phyloP scores from a whole-genome alignment of 2,888 invertebrate genomes.

The Odontomyia ornata region DNA sequence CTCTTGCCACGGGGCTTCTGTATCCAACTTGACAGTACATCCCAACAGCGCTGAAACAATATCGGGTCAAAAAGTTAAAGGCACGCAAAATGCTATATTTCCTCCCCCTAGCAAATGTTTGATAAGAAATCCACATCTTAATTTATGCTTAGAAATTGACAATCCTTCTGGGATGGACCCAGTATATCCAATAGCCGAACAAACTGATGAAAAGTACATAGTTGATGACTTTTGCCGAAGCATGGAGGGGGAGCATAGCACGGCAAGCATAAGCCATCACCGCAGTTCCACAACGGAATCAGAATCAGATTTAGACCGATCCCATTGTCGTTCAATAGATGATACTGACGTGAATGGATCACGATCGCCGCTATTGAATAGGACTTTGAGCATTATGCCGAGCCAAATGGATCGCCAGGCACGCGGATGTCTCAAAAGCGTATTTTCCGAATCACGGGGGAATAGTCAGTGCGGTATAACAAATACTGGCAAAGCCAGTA shows the following conservation, averaged over 20 bases:
- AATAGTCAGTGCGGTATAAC: too few relatives aligned
- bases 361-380: constrained; percentile 73
- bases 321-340: constrained; percentile 65
- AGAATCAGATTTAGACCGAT: constrained; percentile 54
- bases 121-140: constrained; percentile 75
- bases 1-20: constrained; percentile 74
- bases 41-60: constrained; percentile 85
- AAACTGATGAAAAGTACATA: constrained; percentile 75
- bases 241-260: constrained; percentile 69
- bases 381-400: constrained; percentile 50
- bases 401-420: neutral
- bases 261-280: constrained; percentile 53
- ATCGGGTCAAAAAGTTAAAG: constrained; percentile 71
- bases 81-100: constrained; percentile 71
- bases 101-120: constrained; percentile 77
- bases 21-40: constrained; percentile 78
- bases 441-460: too few relatives aligned
- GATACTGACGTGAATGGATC: constrained; percentile 78
- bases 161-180: constrained; percentile 67
- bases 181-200: constrained; percentile 85
- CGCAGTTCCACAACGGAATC: constrained; percentile 53
- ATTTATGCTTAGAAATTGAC: constrained; percentile 70
- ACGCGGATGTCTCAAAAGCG: too few relatives aligned
- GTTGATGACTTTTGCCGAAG: constrained; percentile 63
- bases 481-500: neutral